These are phyloP conservation scores for Epinotia demarniana DNA, from an alignment of 2,888 invertebrate species.

Conservation along the genomic window DNA sequence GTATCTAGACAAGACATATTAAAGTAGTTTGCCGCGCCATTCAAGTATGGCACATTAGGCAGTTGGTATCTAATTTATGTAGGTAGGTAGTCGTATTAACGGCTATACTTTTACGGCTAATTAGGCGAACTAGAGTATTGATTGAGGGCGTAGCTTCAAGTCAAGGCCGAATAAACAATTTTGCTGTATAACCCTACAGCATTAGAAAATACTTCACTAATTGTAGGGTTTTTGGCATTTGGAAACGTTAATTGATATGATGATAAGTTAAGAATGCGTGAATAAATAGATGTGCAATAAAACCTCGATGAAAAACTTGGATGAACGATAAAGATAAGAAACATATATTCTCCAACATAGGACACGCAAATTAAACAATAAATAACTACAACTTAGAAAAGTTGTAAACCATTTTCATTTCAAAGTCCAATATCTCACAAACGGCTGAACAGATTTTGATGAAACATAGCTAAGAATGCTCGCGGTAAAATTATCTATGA, in stretches of 20 bases:
- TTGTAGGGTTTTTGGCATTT: neutral
- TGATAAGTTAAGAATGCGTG: neutral
- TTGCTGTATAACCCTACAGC: neutral
- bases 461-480: no score
- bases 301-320: no score
- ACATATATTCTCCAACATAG: no score
- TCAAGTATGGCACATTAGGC: neutral
- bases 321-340: no score
- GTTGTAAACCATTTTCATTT: no score
- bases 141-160: neutral
- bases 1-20: no score
- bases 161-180: slow-evolving; percentile 2
- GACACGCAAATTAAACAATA: no score
- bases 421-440: no score
- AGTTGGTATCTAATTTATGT: neutral
- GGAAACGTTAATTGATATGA: neutral
- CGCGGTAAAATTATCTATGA: no score
- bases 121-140: slow-evolving; percentile 14
- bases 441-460: no score
- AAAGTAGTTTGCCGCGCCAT: neutral
- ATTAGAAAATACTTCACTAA: neutral
- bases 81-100: neutral
- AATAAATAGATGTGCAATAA: neutral
- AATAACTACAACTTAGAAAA: no score
- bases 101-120: slow-evolving; percentile 8